These are phyloP conservation scores for Battus philenor DNA, from an alignment of 1,140 invertebrate species.

Conservation along the genomic window DNA sequence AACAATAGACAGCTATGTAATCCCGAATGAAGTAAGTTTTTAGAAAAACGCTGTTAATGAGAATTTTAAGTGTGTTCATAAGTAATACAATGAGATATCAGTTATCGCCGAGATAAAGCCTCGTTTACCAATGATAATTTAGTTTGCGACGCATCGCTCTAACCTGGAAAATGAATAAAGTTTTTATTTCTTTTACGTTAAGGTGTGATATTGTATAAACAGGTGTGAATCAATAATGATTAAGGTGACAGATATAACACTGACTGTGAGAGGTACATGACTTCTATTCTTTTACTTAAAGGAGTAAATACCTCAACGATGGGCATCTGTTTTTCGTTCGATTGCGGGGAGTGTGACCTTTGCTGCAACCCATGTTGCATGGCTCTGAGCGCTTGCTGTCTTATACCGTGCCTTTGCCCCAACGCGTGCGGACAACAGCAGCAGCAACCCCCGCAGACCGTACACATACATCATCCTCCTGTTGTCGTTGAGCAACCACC, in stretches of 20 bases:
- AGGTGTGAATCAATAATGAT: conserved; percentile 7
- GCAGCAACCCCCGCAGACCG: conserved; percentile 45
- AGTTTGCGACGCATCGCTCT: neutral
- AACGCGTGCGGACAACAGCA: conserved; percentile 63
- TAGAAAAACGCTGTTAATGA: neutral
- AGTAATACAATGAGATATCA: conserved; percentile 2
- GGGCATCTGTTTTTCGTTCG: conserved; percentile 64
- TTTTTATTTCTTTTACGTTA: conserved; percentile 9
- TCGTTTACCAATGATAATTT: conserved; percentile 4
- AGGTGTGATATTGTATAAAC: conserved; percentile 6
- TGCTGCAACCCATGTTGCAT: conserved; percentile 61
- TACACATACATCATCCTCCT: conserved; percentile 49
- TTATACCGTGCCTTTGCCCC: conserved; percentile 57
- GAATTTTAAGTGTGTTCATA: neutral
- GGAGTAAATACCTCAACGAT: conserved; percentile 34
- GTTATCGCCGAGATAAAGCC: conserved; percentile 9
- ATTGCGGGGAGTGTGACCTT: conserved; percentile 56
- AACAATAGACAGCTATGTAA: neutral
- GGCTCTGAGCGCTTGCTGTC: conserved; percentile 58
- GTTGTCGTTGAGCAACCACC: conserved; percentile 45
- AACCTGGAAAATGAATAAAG: neutral
- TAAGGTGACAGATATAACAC: conserved; percentile 19
- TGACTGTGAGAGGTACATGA: conserved; percentile 22
- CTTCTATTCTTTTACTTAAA: conserved; percentile 45
- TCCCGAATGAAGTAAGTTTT: neutral